Evolutionary conservation across 2,113 vertebrate species (phyloP).

Genomic region (Elachura formosa): DNA sequence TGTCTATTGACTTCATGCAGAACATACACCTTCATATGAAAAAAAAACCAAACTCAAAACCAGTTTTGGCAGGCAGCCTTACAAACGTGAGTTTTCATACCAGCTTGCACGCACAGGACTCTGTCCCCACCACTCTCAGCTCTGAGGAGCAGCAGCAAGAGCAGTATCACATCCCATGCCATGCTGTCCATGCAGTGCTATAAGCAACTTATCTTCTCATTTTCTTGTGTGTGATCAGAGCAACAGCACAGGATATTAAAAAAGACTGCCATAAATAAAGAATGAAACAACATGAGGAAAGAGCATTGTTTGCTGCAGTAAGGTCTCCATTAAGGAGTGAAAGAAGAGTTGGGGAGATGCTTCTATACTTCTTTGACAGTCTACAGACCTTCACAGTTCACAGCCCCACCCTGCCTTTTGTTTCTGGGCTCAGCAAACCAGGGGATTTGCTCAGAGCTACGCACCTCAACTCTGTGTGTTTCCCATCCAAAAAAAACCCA

Average conservation of each 20-base stretch:
- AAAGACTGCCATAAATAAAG: neutral
- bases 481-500: neutral
- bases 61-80: fast-evolving
- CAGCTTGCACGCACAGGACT: fast-evolving
- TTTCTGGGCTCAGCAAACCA: neutral
- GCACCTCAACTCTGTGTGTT: neutral
- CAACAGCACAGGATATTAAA: neutral
- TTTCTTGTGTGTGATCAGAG: neutral
- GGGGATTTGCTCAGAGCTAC: neutral
- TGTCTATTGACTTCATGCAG: neutral
- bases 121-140: neutral
- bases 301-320: neutral
- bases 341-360: neutral
- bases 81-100: neutral
- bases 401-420: neutral
- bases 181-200: neutral
- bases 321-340: neutral
- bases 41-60: neutral
- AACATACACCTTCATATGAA: neutral
- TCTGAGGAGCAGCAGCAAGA: neutral
- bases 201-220: neutral
- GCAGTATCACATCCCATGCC: neutral
- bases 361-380: neutral
- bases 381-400: neutral
- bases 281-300: neutral